A percentile compares a stretch with the other conserved stretches of the same genome.
Conservation (phyloP, 2,797 vertebrate genomes). For the Urosaurus nigricauda region DNA sequence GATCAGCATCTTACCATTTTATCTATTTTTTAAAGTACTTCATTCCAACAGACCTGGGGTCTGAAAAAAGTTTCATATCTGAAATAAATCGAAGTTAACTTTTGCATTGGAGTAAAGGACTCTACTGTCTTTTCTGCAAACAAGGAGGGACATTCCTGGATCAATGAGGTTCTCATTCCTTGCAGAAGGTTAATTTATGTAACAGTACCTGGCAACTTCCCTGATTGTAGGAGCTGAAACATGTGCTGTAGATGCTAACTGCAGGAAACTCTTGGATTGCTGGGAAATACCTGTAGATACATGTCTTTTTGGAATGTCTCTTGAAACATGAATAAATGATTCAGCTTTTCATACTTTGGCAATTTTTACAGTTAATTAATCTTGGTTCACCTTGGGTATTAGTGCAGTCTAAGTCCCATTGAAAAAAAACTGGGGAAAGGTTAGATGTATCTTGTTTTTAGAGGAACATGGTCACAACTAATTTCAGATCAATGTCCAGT, state of each 20-base stretch:
- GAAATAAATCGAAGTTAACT: slow-evolving; percentile 31
- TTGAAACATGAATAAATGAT: background rate
- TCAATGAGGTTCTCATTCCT: slow-evolving; percentile 15
- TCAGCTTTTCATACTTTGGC: background rate
- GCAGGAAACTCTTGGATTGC: background rate
- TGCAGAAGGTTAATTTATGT: slow-evolving; percentile 29
- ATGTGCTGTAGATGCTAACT: background rate
- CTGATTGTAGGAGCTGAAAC: background rate
- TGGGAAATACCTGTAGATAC: background rate
- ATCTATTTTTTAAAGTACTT: background rate
- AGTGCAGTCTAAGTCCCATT: background rate
- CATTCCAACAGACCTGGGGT: slow-evolving; percentile 2
- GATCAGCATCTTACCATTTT: background rate
- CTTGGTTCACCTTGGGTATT: background rate
- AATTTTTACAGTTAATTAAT: background rate
- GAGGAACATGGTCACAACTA: background rate
- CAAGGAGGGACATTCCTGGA: slow-evolving; percentile 15
- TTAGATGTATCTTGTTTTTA: background rate
- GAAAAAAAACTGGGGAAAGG: background rate
- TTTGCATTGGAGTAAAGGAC: background rate
- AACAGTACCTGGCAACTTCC: background rate
- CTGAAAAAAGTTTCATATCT: background rate
- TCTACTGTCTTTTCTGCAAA: background rate
- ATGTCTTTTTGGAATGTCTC: background rate
- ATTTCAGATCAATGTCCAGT: background rate